These are phyloP conservation scores for Shinisaurus crocodilurus DNA, from an alignment of 2,113 vertebrate species.

Conservation along the genomic window DNA sequence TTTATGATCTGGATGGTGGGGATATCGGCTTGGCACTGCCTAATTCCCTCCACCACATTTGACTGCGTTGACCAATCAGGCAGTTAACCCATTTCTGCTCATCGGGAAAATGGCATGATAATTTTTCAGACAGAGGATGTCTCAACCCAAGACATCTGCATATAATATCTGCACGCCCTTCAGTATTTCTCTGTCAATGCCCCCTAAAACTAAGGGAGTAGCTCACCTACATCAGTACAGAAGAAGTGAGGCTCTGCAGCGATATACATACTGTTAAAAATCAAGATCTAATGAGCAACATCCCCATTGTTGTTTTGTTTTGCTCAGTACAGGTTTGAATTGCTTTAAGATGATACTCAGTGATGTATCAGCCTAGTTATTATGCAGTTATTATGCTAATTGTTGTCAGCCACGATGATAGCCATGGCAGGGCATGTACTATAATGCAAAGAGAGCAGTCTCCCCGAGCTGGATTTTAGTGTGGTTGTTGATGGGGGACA, in stretches of 20 bases:
- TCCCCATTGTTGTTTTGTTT: neutral
- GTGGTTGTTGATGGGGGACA: neutral
- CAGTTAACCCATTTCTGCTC: constrained; percentile 28
- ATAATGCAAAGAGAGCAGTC: neutral
- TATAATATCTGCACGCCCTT: neutral
- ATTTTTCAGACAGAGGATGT: constrained; percentile 28
- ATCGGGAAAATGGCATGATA: constrained; percentile 42
- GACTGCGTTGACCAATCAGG: constrained; percentile 25
- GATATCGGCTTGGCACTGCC: constrained; percentile 25
- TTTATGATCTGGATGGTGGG: neutral
- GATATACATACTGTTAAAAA: neutral
- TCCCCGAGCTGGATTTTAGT: neutral
- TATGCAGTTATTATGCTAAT: neutral
- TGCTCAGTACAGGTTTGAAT: neutral
- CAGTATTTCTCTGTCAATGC: neutral
- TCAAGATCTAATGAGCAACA: neutral
- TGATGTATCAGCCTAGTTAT: neutral
- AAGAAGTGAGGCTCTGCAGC: neutral
- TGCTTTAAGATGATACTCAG: neutral
- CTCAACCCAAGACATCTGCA: neutral
- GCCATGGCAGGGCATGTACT: neutral
- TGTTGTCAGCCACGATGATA: neutral
- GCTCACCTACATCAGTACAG: neutral
- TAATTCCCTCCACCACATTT: constrained; percentile 36
- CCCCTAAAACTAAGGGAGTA: neutral